Percentiles rank a stretch among this genome's conserved stretches.
Conservation (phyloP, 2,113 vertebrate genomes). For the Varanus komodoensis region DNA sequence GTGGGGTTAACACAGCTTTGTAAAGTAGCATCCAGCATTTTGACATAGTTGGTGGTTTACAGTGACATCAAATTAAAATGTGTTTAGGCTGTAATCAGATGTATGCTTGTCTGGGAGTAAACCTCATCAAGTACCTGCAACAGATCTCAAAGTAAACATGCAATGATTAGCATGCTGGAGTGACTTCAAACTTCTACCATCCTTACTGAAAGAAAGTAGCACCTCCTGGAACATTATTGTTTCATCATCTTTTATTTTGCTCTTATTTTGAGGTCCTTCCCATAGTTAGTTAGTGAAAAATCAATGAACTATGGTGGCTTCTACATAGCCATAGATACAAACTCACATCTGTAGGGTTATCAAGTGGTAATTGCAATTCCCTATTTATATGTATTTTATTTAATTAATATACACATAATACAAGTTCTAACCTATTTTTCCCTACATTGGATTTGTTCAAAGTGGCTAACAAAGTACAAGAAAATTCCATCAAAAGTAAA, state of each 20-base stretch:
- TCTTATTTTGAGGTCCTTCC: too few relatives aligned
- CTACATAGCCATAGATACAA: background rate
- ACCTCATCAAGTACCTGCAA: background rate
- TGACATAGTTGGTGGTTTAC: background rate
- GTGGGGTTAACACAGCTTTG: background rate
- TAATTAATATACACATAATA: too few relatives aligned
- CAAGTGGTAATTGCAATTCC: background rate
- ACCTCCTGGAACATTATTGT: background rate
- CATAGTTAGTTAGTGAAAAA: background rate
- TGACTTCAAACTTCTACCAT: background rate
- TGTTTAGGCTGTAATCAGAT: background rate
- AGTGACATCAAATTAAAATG: background rate
- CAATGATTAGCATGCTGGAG: background rate
- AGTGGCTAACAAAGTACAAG: too few relatives aligned
- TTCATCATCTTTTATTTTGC: background rate
- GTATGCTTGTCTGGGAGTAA: background rate
- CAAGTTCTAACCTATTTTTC: too few relatives aligned
- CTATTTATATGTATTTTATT: background rate
- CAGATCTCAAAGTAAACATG: background rate
- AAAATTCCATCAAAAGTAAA: too few relatives aligned
- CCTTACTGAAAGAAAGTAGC: background rate
- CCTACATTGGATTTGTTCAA: too few relatives aligned
- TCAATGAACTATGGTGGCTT: background rate
- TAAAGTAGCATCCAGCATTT: background rate
- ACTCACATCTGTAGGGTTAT: background rate